Evolutionary conservation across 2,113 vertebrate species (phyloP), one percentile per base, ranked within the genome.

Genomic region (Anas platyrhynchos): DNA sequence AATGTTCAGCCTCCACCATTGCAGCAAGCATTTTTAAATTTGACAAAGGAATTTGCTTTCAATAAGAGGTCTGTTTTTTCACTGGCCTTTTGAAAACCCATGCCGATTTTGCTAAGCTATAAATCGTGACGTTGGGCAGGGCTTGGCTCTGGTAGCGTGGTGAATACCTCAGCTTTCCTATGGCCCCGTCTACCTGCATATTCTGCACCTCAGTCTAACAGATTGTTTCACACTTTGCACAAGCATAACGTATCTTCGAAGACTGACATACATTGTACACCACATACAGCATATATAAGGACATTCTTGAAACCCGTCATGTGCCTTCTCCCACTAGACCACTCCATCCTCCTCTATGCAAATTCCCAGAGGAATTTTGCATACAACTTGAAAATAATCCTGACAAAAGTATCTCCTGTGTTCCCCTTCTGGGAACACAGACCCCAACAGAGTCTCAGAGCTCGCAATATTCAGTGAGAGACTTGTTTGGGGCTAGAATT

Each of bases 141-240:
- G 4, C 9, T 86, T 50, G 9, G 44, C 20, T 61, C 32, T 76
- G 36, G 31, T n/a, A 50, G 2, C 1, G 6, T 11, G 54, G 21
- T 48, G 58, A 54, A 59, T 59, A 81, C 23, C 63, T 71, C 58
- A 52, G 41, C 14, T 65, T 61, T 43, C 4, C 34, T 46, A 4
- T 1, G 5, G 62, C 12, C 32, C 9, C 1, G 0, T 12, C 43
- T 26, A 50, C 43, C 20, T 4, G 4, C 2, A 8, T n/a, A 25
- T 72, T 79, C 58, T 56, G 16, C 25, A 31, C 29, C 26, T 82
- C 66, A 54, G 6, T 68, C 54, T 15, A 71, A 34, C 25, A 48
- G 36, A 22, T 13, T 9, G 29, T 27, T 87, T 87, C 41, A 91
- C 31, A 25, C 12, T 67, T 10, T 21, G 23, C 21, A 76, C 13